Evolutionary conservation across 2,113 vertebrate species (phyloP), one percentile per base, ranked within the genome.

Genomic region (Arizona elegans): DNA sequence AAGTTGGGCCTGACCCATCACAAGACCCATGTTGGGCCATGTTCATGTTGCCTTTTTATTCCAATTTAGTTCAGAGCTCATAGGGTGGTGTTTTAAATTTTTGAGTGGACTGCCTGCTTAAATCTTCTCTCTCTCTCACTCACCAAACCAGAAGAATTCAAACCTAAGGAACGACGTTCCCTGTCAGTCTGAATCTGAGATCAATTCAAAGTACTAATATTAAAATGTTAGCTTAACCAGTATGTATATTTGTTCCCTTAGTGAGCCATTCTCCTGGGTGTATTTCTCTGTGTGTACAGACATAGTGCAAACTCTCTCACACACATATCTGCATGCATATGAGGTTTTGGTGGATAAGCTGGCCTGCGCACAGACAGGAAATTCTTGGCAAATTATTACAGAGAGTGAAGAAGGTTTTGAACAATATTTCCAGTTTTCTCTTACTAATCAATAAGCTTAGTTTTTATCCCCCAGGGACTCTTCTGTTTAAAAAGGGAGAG

Each of bases 401-500:
- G 58, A 88, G n/a, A n/a, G 21, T 15, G 24, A 92, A 26, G 47
- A 53, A 92, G 38, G 53, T 50, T 11, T 87, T 88, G 33, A 59
- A 56, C 17, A 87, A 52, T 7, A n/a, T 50, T n/a, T 91, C 38
- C 3, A 26, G 38, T 92, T 95, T 95, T 87, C 26, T 7, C 26
- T 92, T 94, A 50, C 65, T 70, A 56, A 55, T 24, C 90, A 94
- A 86, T 65, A 88, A 29, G 88, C 91, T 96, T 93, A 94, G 94
- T 95, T 97, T 93, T 92, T 85, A 54, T 59, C 93, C 94, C 52
- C 91, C 5, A 8, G 81, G 87, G 95, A 93, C 92, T 93, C 89
- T 91, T 92, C 4, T 12, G 47, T 26, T 81, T 70, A n/a, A 90
- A 91, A 86, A 55, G 23, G 11, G 43, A 56, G 38, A 95, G 91